Percentiles rank a stretch among this genome's conserved stretches.
Evolutionary conservation across 2,113 vertebrate species (phyloP).

Genomic region (Leptobrachium leishanense): DNA sequence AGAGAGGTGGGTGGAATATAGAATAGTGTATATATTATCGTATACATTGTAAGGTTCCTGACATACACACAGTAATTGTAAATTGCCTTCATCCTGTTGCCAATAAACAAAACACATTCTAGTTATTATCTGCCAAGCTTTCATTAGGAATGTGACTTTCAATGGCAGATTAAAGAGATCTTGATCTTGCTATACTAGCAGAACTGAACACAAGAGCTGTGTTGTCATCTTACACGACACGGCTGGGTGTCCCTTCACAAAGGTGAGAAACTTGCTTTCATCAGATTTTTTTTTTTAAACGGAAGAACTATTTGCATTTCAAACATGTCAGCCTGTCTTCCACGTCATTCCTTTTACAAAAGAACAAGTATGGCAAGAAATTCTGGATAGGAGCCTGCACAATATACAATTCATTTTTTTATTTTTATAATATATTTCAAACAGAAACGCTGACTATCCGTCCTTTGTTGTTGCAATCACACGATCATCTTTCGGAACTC

Average conservation of each 20-base stretch:
- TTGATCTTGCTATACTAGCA: conserved; percentile 35
- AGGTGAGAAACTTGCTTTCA: conserved; percentile 45
- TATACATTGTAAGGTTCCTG: conserved; percentile 19
- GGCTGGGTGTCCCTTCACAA: conserved; percentile 38
- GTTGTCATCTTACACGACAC: conserved; percentile 40
- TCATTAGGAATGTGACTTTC: conserved; percentile 46
- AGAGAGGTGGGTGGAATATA: not conserved
- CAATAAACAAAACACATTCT: conserved; percentile 22
- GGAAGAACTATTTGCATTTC: conserved; percentile 42
- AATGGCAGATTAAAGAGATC: conserved; percentile 43
- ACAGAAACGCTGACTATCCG: not conserved
- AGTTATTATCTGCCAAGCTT: conserved; percentile 33
- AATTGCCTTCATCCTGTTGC: conserved; percentile 15
- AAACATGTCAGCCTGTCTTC: conserved; percentile 33
- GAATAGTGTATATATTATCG: conserved; percentile 14
- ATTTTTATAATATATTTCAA: not conserved
- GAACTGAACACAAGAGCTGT: conserved; percentile 31
- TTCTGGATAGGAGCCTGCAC: conserved; percentile 6
- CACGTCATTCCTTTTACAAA: conserved; percentile 19
- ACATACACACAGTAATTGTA: conserved; percentile 23
- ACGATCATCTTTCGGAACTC: not conserved
- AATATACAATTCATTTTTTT: conserved; percentile 2
- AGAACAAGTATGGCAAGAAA: conserved; percentile 23
- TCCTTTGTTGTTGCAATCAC: not conserved
- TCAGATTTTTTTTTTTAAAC: conserved; percentile 29